Conservation (phyloP, 2,797 vertebrate genomes). For the Lutjanus argentimaculatus region DNA sequence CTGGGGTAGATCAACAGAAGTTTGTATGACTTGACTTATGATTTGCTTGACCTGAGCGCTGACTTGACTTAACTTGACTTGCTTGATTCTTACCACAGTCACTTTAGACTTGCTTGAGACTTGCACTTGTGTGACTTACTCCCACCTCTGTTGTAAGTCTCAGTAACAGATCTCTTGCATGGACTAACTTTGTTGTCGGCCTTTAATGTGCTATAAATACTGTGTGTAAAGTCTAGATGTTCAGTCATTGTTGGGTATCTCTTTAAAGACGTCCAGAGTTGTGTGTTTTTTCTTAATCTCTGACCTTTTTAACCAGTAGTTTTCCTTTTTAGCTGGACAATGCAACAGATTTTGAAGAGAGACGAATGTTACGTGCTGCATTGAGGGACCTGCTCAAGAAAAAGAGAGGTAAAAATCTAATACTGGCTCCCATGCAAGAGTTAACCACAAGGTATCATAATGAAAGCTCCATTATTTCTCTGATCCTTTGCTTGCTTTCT, state of each 20-base stretch:
- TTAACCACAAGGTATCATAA: background rate
- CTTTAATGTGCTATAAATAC: background rate
- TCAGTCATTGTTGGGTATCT: background rate
- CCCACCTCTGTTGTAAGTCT: background rate
- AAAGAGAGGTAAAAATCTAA: constrained; percentile 84
- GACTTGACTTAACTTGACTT: no score
- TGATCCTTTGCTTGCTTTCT: background rate
- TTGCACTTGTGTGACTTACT: no score
- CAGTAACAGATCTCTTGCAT: background rate
- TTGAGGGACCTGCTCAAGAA: constrained; percentile 94
- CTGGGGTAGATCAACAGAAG: no score
- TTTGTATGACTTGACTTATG: no score
- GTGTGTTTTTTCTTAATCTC: background rate
- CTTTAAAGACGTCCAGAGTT: background rate
- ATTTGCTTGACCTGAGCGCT: no score
- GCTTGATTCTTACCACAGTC: no score
- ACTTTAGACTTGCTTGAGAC: no score
- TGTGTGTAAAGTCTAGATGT: background rate
- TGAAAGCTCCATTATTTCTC: background rate
- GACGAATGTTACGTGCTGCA: constrained; percentile 91
- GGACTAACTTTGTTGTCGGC: background rate
- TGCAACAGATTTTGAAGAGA: constrained; percentile 91
- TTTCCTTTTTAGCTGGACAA: constrained; percentile 89
- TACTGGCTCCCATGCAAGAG: background rate
- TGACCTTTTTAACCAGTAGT: background rate